Evolutionary conservation across 1,140 invertebrate genomes (phyloP), one percentile per base, ranked within the genome.

Genomic region (Choristoneura fumiferana): DNA sequence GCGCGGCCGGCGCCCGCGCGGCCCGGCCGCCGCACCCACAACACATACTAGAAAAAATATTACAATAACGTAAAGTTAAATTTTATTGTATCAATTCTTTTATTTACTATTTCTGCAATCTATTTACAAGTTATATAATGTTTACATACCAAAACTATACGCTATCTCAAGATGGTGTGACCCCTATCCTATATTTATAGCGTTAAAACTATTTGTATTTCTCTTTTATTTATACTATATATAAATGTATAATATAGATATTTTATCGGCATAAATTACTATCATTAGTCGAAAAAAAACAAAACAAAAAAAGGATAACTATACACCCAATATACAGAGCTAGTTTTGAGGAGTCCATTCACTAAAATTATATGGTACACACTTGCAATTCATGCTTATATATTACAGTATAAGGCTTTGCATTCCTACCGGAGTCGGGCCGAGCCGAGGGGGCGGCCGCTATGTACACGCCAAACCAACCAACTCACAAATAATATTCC

Each of bases 71-170:
- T 84, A 86, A 87, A 73, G 70, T 84, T 82, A 81, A 65, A 81
- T 73, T 78, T 85, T 88, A 85, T 88, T 85, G 83, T 87, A 87
- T 88, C 82, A 82, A 86, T 88, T 84, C 76, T 79, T 81, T 77
- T 78, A 82, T 78, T 79, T 63, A 79, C 75, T 86, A 88, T 81
- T 82, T 78, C 76, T 78, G 78, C 81, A 67, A 73, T 78, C 73
- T 88, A 88, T 88, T 76, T 87, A 88, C 85, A 88, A 67, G 65
- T 82, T 74, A 87, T 81, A 83, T 79, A 78, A 76, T 80, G 78
- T 84, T 84, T 86, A 88, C 79, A 86, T 84, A 87, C 81, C 81
- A 88, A 87, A 88, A 85, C 83, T 87, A 88, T 86, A 84, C 69
- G 63, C 82, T 84, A 84, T 66, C 69, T 85, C 73, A 56, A 57